Evolutionary conservation across 2,888 invertebrate genomes (phyloP).

Genomic region (Scaptodrosophila latifasciaeformis): DNA sequence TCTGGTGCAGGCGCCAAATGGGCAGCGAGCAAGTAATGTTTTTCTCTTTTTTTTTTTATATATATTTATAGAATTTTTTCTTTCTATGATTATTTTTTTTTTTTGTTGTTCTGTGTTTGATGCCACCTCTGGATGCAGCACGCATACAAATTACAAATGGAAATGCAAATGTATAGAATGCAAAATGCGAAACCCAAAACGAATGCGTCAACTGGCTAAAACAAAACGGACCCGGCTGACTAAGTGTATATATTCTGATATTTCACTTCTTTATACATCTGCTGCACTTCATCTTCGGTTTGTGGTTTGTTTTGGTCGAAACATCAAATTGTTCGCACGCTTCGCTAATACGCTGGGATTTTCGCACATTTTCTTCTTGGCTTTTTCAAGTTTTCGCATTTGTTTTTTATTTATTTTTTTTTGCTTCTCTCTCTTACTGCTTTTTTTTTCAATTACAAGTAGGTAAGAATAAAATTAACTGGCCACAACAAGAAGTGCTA

Average conservation of each 20-base stretch:
- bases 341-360: conserved; percentile 59
- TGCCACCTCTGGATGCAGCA: conserved; percentile 39
- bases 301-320: conserved; percentile 22
- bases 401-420: too few relatives aligned
- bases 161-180: conserved; percentile 18
- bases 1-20: conserved; percentile 55
- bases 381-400: too few relatives aligned
- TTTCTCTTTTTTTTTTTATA: conserved; percentile 34
- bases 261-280: background rate
- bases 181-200: conserved; percentile 10
- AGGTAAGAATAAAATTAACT: too few relatives aligned
- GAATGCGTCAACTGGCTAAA: conserved; percentile 18
- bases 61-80: too few relatives aligned
- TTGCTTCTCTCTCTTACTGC: too few relatives aligned
- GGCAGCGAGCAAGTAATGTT: conserved; percentile 40
- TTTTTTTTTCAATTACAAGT: conserved; percentile 39
- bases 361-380: conserved; percentile 50
- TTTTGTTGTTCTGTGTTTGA: too few relatives aligned
- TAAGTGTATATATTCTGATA: conserved; percentile 17
- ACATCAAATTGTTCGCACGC: conserved; percentile 62
- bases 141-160: conserved; percentile 56
- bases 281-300: conserved; percentile 6
- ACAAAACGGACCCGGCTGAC: background rate
- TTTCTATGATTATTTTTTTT: too few relatives aligned
- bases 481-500: too few relatives aligned